Evolutionary conservation across 2,113 vertebrate genomes (phyloP).

Genomic region (Terrapene triunguis): DNA sequence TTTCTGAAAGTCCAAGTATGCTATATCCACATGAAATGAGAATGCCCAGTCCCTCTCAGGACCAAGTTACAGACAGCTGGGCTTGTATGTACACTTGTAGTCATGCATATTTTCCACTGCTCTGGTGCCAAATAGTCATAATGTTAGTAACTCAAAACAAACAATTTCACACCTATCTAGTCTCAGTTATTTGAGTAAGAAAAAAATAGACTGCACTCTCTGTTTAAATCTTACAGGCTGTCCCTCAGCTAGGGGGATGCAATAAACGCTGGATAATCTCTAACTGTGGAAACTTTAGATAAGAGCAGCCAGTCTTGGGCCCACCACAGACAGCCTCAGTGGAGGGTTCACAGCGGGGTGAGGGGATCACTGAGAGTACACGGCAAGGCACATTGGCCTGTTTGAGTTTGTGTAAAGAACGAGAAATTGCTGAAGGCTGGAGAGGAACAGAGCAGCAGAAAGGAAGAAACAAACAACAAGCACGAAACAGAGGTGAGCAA

Average conservation of each 20-base stretch:
- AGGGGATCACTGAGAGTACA: not conserved
- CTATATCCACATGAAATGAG: not conserved
- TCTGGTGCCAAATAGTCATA: not conserved
- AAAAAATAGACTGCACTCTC: not conserved
- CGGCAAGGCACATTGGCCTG: not conserved
- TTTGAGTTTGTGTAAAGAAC: not conserved
- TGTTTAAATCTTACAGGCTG: not conserved
- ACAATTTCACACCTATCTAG: not conserved
- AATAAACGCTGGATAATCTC: not conserved
- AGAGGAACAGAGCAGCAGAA: accelerated
- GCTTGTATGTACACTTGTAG: not conserved
- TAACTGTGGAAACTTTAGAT: not conserved
- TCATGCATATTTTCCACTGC: not conserved
- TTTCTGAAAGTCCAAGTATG: not conserved
- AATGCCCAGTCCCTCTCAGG: not conserved
- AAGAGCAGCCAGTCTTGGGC: not conserved
- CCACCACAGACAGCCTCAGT: not conserved
- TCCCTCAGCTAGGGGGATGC: not conserved
- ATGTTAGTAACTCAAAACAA: not conserved
- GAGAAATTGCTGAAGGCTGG: not conserved
- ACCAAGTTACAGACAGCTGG: not conserved
- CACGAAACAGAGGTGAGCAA: not conserved
- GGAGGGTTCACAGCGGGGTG: not conserved
- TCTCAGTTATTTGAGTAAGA: not conserved
- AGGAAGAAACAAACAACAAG: not conserved